Evolutionary conservation across 2,888 invertebrate genomes (phyloP), one percentile per base, ranked within the genome.

Genomic region (Eristalis pertinax): DNA sequence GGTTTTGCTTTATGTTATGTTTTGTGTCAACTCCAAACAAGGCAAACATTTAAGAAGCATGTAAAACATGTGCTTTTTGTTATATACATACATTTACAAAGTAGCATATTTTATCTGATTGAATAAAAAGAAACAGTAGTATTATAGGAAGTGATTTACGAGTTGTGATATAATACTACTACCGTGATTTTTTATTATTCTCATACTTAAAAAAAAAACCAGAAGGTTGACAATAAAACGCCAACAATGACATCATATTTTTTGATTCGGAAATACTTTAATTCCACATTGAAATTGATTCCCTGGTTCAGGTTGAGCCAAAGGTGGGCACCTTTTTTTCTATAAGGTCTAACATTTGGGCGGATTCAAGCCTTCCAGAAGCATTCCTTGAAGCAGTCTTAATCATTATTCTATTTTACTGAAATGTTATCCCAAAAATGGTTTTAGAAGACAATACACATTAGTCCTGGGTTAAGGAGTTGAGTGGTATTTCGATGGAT

Each of bases 61-160:
- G 26, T 60, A 58, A 41, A 60, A 24, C 22, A 35, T 24, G 32
- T 2, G 35, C 32, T 32, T 32, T 10, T 32, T 10, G 32, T 10
- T 15, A 60, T 24, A 11, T 38, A 70, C 24, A 10, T n/a, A 19
- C 32, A 58, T 32, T 15, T 24, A 58, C 32, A 15, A 50, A 50
- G 19, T 50, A 50, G 60, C 8, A 15, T 60, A 13, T 15, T 26
- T 26, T 13, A 26, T 60, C 7, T 15, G 60, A 60, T 38, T 22
- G 29, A 38, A 29, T 38, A 32, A 29, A n/a, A 38, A 38, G 13
- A 67, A 38, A 11, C 24, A 35, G 56, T 60, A 22, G 35, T 60
- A 22, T 35, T 60, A n/a, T 76, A 76, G 58, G 76, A 76, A 74
- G 74, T 74, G 64, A 11, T 56, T 74, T 74, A 56, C 22, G 73